Percentiles rank a stretch among this genome's conserved stretches.
These are phyloP conservation scores for Phortica magna DNA, from an alignment of 2,888 invertebrate genomes.

Conservation along the genomic window DNA sequence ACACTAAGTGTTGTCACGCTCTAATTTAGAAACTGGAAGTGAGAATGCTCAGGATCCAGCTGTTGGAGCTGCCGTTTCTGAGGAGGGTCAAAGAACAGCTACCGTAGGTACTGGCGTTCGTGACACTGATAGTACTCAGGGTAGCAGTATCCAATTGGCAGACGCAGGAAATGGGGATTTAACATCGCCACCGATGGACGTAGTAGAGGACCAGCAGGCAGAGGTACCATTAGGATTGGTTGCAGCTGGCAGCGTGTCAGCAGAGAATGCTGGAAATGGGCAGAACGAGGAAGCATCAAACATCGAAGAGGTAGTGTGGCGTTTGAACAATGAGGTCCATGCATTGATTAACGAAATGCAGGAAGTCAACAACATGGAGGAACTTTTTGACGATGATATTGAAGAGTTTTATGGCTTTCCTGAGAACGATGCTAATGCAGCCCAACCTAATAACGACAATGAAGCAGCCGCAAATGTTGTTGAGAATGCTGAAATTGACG, in stretches of 20 bases:
- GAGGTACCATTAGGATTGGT: not conserved
- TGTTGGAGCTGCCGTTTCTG: not conserved
- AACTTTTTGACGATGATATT: constrained; percentile 18
- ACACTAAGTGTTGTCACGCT: constrained; percentile 21
- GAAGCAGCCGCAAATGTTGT: not conserved
- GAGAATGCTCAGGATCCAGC: not conserved
- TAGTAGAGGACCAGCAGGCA: constrained; percentile 19
- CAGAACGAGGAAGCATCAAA: not conserved
- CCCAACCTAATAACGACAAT: not conserved
- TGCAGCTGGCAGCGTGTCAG: not conserved
- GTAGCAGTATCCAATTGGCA: not conserved
- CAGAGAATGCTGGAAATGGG: not conserved
- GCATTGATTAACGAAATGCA: constrained; percentile 37
- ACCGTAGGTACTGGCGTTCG: not conserved
- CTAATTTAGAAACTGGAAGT: not conserved
- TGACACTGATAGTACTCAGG: not conserved
- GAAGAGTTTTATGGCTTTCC: constrained; percentile 27
- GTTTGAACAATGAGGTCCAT: not conserved
- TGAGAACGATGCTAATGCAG: constrained; percentile 5
- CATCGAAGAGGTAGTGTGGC: not conserved
- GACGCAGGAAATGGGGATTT: constrained; percentile 26
- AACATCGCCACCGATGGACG: too few relatives aligned
- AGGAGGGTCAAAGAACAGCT: not conserved
- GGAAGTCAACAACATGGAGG: constrained; percentile 41
- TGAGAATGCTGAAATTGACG: not conserved